phyloP scores from a whole-genome alignment of 2,888 invertebrate genomes.

The Lasioglossum calceatum region DNA sequence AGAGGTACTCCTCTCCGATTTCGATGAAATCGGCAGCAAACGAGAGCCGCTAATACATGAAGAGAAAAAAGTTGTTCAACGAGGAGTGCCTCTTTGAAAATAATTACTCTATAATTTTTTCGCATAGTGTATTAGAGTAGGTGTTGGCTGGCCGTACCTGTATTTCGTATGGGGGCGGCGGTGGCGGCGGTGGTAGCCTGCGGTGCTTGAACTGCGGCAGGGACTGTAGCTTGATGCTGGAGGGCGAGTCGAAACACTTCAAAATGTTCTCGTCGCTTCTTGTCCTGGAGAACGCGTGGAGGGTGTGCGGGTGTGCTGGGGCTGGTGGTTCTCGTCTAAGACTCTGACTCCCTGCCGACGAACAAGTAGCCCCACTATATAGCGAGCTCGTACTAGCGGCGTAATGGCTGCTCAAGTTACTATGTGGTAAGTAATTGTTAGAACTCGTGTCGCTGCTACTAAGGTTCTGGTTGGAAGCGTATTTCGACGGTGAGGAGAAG shows the following conservation, averaged over 20 bases:
- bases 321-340: slow-evolving; percentile 82
- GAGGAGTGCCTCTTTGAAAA: too few relatives aligned
- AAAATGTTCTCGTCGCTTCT: slow-evolving; percentile 93
- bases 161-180: slow-evolving; percentile 86
- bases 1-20: too few relatives aligned
- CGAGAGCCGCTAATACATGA: too few relatives aligned
- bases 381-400: slow-evolving; percentile 84
- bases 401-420: slow-evolving; percentile 81
- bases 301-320: slow-evolving; percentile 78
- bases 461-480: slow-evolving; percentile 92
- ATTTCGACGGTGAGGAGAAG: slow-evolving; percentile 88
- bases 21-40: too few relatives aligned
- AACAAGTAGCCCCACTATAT: slow-evolving; percentile 84
- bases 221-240: slow-evolving; percentile 74
- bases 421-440: slow-evolving; percentile 76
- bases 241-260: slow-evolving; percentile 86
- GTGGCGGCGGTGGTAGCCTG: slow-evolving; percentile 86
- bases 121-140: neutral
- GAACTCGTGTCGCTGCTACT: slow-evolving; percentile 77
- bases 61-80: too few relatives aligned
- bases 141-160: slow-evolving; percentile 72
- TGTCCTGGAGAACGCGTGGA: slow-evolving; percentile 85
- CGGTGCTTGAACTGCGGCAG: slow-evolving; percentile 85
- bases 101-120: too few relatives aligned
- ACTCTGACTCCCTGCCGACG: slow-evolving; percentile 84